Percentiles rank a stretch among this genome's conserved stretches.
These are phyloP conservation scores for Gnathonemus longibarbis DNA, from an alignment of 2,113 vertebrate species.

Conservation along the genomic window DNA sequence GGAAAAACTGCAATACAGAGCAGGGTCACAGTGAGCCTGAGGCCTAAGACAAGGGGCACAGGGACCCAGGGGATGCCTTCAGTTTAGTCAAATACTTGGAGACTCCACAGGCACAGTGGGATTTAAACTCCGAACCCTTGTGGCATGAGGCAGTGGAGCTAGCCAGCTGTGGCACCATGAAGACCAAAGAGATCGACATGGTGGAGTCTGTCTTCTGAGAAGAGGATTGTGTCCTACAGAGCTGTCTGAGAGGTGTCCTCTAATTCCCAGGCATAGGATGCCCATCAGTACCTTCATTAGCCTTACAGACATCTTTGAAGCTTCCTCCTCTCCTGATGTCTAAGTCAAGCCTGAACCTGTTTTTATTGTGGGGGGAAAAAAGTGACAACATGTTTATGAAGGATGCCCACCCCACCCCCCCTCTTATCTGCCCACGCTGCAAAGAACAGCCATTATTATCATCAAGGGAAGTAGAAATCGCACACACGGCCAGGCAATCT, in stretches of 20 bases:
- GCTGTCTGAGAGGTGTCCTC: background rate
- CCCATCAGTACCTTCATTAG: background rate
- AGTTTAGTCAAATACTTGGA: background rate
- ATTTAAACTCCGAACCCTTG: background rate
- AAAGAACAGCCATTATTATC: slow-evolving; percentile 12
- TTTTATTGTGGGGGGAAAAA: background rate
- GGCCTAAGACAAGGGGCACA: background rate
- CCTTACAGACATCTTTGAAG: background rate
- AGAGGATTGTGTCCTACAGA: background rate
- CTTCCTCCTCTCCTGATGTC: background rate
- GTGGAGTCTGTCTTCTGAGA: background rate
- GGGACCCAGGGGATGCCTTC: background rate
- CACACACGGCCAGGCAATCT: slow-evolving; percentile 6
- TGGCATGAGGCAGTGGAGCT: background rate
- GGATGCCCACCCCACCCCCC: background rate
- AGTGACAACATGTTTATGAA: slow-evolving; percentile 9
- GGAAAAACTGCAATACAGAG: background rate
- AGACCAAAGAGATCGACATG: background rate
- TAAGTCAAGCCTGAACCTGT: background rate
- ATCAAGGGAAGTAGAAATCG: slow-evolving; percentile 11
- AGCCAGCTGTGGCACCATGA: background rate
- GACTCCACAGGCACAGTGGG: background rate
- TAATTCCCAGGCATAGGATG: background rate
- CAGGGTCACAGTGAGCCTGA: background rate
- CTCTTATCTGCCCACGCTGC: background rate